Base-by-base conservation (phyloP, 2,888 invertebrate genomes). In the Habrosyne pyritoides region DNA sequence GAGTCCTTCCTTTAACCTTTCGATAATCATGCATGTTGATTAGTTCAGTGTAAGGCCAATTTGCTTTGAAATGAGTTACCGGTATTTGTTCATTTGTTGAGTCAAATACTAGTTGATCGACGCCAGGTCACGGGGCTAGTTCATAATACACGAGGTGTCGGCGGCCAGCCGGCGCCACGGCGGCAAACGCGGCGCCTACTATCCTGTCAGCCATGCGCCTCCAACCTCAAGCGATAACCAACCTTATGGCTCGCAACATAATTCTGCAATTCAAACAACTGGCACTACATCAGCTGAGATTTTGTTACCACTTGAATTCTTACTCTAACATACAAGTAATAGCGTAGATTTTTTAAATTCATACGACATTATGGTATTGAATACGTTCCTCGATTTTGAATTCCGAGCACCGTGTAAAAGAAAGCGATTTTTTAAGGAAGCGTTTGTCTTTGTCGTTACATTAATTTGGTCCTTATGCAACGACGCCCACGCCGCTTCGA, bases 131-230 rank as follows among this genome's bases (percentile, higher is more conserved):
- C 87, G 84, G 77, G 88, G 86, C 90, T 91, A 90, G 91, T 90
- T 84, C 89, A 91, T 90, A 91, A 90, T 89, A 90, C 89, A 89
- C 89, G 89, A 91, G 89, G 91, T 89, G 91, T 87, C 81, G 86
- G 89, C 91, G 91, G 88, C 91, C 77, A 81, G 89, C 81, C 89
- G 91, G 91, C 91, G 91, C 91, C 91, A 90, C 75, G 83, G 86
- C 83, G 87, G 86, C 84, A 87, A 84, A 65, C 75, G 79, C 83
- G 91, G 91, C 91, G 91, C 91, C 91, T 89, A 75, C 88, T 85
- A 85, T 87, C 91, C 89, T 91, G 86, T 83, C 83, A 80, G 79
- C 78, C 75, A 79, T 75, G 70, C 71, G 68, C 66, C 60, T 55
- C 55, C n/a, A 36, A 18, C 51, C 33, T 30, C 73, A 76, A 60